A percentile compares a stretch with the other conserved stretches of the same genome.
Conservation (phyloP, 1,140 invertebrate genomes). For the Anthonomus grandis region DNA sequence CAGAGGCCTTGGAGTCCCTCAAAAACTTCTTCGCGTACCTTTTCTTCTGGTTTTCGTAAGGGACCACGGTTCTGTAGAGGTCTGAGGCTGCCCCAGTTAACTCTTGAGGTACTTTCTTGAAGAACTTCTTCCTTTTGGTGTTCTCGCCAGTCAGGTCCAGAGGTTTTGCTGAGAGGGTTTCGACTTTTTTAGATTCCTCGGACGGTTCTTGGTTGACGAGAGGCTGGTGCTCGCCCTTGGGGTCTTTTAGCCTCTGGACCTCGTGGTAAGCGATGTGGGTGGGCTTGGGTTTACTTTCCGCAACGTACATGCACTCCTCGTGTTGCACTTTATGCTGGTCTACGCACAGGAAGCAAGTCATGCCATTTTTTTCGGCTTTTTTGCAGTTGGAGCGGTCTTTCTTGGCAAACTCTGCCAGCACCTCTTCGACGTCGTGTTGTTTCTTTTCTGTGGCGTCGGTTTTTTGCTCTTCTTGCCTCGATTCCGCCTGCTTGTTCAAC, state of each 20-base stretch:
- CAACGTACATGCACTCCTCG: constrained; percentile 73
- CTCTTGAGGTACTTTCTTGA: constrained; percentile 30
- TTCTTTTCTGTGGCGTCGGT: constrained; percentile 49
- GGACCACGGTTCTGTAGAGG: constrained; percentile 11
- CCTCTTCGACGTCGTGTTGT: constrained; percentile 62
- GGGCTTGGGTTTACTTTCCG: constrained; percentile 57
- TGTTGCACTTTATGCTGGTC: constrained; percentile 64
- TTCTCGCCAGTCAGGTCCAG: constrained; percentile 17
- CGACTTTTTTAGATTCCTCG: constrained; percentile 16
- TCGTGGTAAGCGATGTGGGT: constrained; percentile 50
- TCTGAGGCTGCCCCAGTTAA: constrained; percentile 15
- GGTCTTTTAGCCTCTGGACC: constrained; percentile 29
- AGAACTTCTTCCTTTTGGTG: constrained; percentile 30
- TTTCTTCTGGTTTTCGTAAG: constrained; percentile 13
- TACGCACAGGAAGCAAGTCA: constrained; percentile 70
- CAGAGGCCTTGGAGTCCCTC: constrained; percentile 12
- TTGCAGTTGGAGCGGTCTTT: constrained; percentile 69
- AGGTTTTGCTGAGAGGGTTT: constrained; percentile 14
- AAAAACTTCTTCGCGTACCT: constrained; percentile 15
- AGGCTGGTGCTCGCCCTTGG: constrained; percentile 12
- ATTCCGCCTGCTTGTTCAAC: constrained; percentile 41
- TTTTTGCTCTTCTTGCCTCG: constrained; percentile 44
- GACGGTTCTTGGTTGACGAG: neutral
- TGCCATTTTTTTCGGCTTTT: constrained; percentile 64
- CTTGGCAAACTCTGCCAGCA: constrained; percentile 62